Conservation (phyloP, 2,888 invertebrate species). For the Dicyrtoma fusca region DNA sequence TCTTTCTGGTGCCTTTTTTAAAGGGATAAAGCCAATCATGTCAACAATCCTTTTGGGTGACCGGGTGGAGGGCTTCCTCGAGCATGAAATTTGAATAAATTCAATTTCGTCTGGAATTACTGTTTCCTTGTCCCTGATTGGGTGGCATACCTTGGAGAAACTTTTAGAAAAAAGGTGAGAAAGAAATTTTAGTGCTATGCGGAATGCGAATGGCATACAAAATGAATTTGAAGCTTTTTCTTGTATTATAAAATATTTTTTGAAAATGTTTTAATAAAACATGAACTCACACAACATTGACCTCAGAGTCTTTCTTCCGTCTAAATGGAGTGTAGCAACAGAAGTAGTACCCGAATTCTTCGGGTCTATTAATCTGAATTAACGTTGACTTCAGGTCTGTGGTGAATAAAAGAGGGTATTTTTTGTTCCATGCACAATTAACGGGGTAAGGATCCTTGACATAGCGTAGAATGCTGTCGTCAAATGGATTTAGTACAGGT, state of each 20-base stretch:
- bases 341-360: background rate
- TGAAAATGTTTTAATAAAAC: background rate
- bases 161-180: too few species aligned
- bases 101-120: background rate
- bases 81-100: conserved; percentile 9
- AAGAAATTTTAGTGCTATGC: too few species aligned
- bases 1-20: conserved; percentile 18
- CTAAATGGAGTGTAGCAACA: background rate
- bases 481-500: background rate
- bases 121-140: background rate
- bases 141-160: background rate
- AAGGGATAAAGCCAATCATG: background rate
- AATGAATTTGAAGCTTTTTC: background rate
- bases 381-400: background rate
- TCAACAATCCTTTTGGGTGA: too few species aligned
- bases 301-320: background rate
- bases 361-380: background rate
- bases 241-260: background rate
- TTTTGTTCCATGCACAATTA: background rate
- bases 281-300: background rate
- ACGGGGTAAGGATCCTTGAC: background rate
- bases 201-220: too few species aligned
- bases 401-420: background rate
- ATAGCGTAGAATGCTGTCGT: background rate
- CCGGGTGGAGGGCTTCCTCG: too few species aligned